These are phyloP conservation scores for Leucoma salicis DNA, from an alignment of 2,888 invertebrate species.

Conservation along the genomic window DNA sequence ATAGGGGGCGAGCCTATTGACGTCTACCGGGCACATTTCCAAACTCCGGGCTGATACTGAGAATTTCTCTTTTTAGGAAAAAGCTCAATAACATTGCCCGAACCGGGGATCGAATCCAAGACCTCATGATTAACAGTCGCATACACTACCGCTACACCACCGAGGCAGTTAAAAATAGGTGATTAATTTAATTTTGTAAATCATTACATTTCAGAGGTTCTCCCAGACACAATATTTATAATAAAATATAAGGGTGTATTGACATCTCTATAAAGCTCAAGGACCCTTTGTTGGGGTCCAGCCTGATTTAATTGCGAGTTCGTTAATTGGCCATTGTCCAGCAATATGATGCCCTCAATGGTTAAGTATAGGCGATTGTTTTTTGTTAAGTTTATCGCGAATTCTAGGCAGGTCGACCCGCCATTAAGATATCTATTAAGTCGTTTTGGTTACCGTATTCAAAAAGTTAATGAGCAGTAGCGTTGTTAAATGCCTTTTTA, in stretches of 20 bases:
- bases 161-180: no score
- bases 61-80: no score
- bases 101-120: no score
- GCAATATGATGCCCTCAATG: slow-evolving; percentile 42
- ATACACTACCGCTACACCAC: no score
- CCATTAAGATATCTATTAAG: slow-evolving; percentile 32
- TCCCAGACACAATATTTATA: not conserved
- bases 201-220: no score
- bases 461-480: not conserved
- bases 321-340: slow-evolving; percentile 60
- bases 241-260: slow-evolving; percentile 9
- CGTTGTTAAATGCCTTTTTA: no score
- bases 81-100: no score
- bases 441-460: slow-evolving; percentile 17
- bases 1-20: no score
- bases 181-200: no score
- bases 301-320: slow-evolving; percentile 55
- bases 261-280: slow-evolving; percentile 29
- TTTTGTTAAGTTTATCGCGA: slow-evolving; percentile 30
- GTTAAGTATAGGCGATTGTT: slow-evolving; percentile 46
- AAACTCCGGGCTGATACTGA: no score
- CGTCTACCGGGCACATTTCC: no score
- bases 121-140: no score
- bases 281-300: slow-evolving; percentile 38
- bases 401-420: slow-evolving; percentile 23